Evolutionary conservation across 2,113 vertebrate species (phyloP).

Genomic region (Colossoma macropomum): DNA sequence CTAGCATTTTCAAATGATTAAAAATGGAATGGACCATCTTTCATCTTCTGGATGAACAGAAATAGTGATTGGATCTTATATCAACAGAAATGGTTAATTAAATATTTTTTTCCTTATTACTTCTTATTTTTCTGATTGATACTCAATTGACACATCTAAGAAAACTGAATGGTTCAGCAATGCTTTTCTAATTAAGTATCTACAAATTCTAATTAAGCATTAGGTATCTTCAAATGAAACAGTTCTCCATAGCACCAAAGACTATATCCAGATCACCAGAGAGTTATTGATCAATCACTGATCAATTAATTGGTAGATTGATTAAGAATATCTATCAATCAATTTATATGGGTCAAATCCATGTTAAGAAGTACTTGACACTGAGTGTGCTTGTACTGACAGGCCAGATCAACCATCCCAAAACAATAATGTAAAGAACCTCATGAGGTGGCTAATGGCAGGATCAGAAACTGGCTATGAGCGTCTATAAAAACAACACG

Average conservation of each 20-base stretch:
- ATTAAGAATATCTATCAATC: slow-evolving; percentile 61
- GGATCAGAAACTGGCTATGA: background rate
- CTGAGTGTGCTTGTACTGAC: background rate
- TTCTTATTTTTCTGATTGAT: too few species aligned
- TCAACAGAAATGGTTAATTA: too few species aligned
- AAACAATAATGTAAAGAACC: background rate
- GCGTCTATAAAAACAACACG: background rate
- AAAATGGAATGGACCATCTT: too few species aligned
- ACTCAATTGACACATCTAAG: background rate
- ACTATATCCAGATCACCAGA: slow-evolving; percentile 1
- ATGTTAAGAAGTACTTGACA: background rate
- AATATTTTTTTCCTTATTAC: too few species aligned
- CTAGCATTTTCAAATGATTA: too few species aligned
- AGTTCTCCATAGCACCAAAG: slow-evolving; percentile 3
- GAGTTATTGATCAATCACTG: slow-evolving; percentile 12
- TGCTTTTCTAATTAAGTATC: background rate
- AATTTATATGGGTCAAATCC: slow-evolving; percentile 59
- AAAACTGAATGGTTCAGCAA: background rate
- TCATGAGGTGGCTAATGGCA: background rate
- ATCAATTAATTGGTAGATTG: slow-evolving; percentile 46
- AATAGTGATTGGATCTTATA: too few species aligned
- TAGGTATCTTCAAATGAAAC: background rate
- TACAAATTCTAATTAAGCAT: too few species aligned
- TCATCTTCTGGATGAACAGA: too few species aligned
- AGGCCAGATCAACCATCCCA: background rate